Evolutionary conservation across 1,140 invertebrate genomes (phyloP), one percentile per base, ranked within the genome.

Genomic region (Nixonia krombeini): DNA sequence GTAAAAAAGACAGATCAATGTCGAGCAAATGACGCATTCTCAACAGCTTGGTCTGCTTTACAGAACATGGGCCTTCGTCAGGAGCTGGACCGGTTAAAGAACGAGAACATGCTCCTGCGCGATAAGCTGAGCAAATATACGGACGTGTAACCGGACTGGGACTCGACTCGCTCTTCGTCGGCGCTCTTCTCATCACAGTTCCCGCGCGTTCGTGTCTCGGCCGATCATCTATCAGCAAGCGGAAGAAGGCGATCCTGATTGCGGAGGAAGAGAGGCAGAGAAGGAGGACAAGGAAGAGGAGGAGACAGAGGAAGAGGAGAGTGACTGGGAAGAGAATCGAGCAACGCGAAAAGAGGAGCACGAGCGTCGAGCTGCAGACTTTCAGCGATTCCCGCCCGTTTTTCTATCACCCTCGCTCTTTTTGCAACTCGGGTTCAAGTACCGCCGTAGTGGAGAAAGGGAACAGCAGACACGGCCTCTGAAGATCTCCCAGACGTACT

Each of bases 81-180:
- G 86, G 93, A 95, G 82, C 86, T 95, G 79, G 94, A 95, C 83
- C 88, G 93, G 83, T 86, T 96, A 81, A 94, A 94, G 87, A 94
- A 94, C 85, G 95, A 97, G 87, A 97, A 96, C 82, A 88, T 92
- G 82, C 88, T 93, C 78, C 88, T 96, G 74, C 91, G 93, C 79
- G 92, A 94, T 79, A 91, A 93, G 86, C 85, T 96, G 81, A 91
- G 91, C 74, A 94, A 94, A 87, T 93, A 91, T 87, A 91, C 91
- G 84, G 92, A 94, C 80, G 90, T 92, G 76, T 93, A 92, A 90
- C 82, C 63, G 76, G 75, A 67, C 47, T 10, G 47, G 28, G 49
- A 49, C 41, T 26, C 44, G 41, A 18, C 61, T 45, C 29, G 44
- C 37, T 63, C 58, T 62, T 66, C 57, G 62, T 70, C 55, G 58